Conservation (phyloP, 1,140 invertebrate species). For the Anastrepha obliqua region DNA sequence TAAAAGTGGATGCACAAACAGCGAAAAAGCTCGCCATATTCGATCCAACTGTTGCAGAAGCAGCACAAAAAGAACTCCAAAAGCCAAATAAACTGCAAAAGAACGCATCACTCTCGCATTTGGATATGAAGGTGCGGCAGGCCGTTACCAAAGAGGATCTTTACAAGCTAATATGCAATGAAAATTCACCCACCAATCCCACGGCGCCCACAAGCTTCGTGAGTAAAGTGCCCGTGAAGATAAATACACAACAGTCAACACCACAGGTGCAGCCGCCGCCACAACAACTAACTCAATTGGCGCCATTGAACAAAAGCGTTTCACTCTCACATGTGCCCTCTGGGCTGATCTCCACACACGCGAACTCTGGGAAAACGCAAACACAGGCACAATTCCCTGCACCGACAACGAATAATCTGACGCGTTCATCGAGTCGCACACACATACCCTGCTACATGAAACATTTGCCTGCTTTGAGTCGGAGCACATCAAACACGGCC, state of each 20-base stretch:
- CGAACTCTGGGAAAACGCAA: background rate
- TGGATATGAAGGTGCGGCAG: conserved; percentile 70
- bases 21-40: conserved; percentile 71
- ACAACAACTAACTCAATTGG: background rate
- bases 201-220: conserved; percentile 55
- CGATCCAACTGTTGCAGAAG: conserved; percentile 68
- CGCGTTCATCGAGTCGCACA: conserved; percentile 67
- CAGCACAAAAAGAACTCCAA: conserved; percentile 69
- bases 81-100: conserved; percentile 70
- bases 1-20: conserved; percentile 71
- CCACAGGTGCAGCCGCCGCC: background rate
- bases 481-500: conserved; percentile 71
- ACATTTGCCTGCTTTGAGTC: conserved; percentile 68
- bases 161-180: conserved; percentile 73
- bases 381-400: background rate
- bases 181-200: conserved; percentile 55
- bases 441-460: conserved; percentile 73
- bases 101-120: conserved; percentile 70
- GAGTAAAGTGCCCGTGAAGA: conserved; percentile 68
- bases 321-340: conserved; percentile 68
- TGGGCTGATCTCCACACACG: conserved; percentile 16
- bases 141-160: conserved; percentile 73
- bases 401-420: conserved; percentile 56
- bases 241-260: conserved; percentile 42
- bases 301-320: conserved; percentile 65